Evolutionary conservation across 2,888 invertebrate genomes (phyloP), one percentile per base, ranked within the genome.

Genomic region (Drosophila nigritarsus): DNA sequence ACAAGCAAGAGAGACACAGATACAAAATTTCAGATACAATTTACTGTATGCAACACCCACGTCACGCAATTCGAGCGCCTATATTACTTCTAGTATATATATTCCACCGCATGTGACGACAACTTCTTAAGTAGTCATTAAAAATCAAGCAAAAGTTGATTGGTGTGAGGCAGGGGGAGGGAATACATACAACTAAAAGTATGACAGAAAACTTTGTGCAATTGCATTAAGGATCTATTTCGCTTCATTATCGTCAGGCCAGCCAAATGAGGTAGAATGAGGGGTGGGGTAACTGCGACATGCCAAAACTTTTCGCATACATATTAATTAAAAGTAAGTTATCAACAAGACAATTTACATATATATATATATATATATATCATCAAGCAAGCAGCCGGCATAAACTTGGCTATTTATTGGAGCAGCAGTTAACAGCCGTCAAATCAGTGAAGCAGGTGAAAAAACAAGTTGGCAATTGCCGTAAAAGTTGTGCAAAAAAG

Each of bases 191-290:
- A 64, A 65, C 67, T 58, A 56, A 51, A 59, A 65, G 54, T 49
- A 65, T 49, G 65, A 58, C 62, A 60, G 34, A 67, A 73, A 73
- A 74, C 42, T 73, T 71, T 71, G 48, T 71, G 80, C 77, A 83
- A 83, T 85, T 83, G 80, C 83, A 83, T 83, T 83, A 83, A 80
- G 83, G 83, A 85, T 85, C 83, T 85, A 83, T 85, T 83, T 83
- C 73, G 73, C 66, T 64, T 80, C 75, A 80, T 83, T 83, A 75
- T 77, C 65, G 38, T 30, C 27, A 9, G 30, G 30, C n/a, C 27
- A 29, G 34, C 40, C 29, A 30, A 42, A 49, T 24, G 51, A 36
- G 20, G 3, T 13, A 32, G 51, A 7, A 18, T 0, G 5, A 4
- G 42, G 11, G n/a, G 15, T 18, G 5, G 2, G 27, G 7, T 36